Evolutionary conservation across 2,888 invertebrate genomes (phyloP).

Genomic region (Oeneis ivallda): DNA sequence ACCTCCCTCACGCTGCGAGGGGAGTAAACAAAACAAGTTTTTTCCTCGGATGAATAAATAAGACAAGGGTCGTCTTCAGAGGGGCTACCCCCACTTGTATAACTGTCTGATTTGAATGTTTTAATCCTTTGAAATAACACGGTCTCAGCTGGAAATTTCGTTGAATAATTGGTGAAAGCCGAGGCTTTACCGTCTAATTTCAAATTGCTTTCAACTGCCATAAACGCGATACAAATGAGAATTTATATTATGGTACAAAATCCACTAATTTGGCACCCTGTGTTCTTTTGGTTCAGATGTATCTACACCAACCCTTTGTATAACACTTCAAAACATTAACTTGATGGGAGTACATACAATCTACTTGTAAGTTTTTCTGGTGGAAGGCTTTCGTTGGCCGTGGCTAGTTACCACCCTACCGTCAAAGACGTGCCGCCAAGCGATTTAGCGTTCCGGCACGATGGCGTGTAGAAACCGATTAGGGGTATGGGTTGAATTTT

Average conservation of each 20-base stretch:
- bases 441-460: too few species aligned
- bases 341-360: too few species aligned
- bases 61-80: constrained; percentile 68
- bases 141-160: constrained; percentile 54
- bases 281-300: too few species aligned
- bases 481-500: too few species aligned
- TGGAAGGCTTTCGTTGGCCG: too few species aligned
- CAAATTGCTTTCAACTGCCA: constrained; percentile 15
- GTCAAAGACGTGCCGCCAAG: too few species aligned
- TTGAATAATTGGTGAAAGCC: constrained; percentile 38
- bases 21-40: constrained; percentile 79
- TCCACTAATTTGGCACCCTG: constrained; percentile 1
- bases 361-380: too few species aligned
- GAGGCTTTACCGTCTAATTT: constrained; percentile 21
- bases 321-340: too few species aligned
- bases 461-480: too few species aligned
- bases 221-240: constrained; percentile 24
- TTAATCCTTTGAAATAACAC: constrained; percentile 73
- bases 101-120: constrained; percentile 79
- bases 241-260: constrained; percentile 8
- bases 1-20: constrained; percentile 53
- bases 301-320: too few species aligned
- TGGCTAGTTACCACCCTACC: too few species aligned
- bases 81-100: constrained; percentile 66
- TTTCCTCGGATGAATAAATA: constrained; percentile 80